Evolutionary conservation across 2,888 invertebrate species (phyloP), one percentile per base, ranked within the genome.

Genomic region (Drosophila falleni): DNA sequence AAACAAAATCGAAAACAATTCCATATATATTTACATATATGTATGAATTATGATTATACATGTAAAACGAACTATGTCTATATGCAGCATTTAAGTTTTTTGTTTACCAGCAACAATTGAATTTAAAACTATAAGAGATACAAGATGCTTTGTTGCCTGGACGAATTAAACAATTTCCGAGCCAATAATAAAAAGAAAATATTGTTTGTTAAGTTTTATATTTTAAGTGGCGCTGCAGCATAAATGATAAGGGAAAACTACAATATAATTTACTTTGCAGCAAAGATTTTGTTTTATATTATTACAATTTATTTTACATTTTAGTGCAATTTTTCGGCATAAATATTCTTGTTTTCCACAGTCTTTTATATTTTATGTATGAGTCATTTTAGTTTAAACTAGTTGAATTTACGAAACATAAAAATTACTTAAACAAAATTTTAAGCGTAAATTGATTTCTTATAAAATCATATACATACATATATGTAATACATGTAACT

Each of bases 201-300:
- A 69, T 78, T 87, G 82, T 81, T 87, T 83, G 83, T 83, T 83
- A 83, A 83, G 83, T 89, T 89, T 83, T 86, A 86, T 77, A 71
- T 74, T 63, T 62, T 87, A 84, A 89, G 74, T 65, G 50, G 42
- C 62, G 63, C 59, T 50, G 61, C 59, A 59, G 65, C 51, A 62
- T 47, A 47, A 47, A 58, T 31, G 15, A 51, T 50, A 42, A 39
- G 33, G 33, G 29, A 55, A 55, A 62, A 71, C 55, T 47, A 64
- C 47, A 53, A 66, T 67, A 61, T 69, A 23, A 61, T 59, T 69
- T 76, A 73, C 76, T 70, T 84, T 78, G 78, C 74, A 78, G 71
- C 71, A 71, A 78, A 68, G 59, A 83, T 74, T 77, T 67, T 74
- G 74, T 77, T 73, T 74, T 67, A 53, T 77, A 64, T 67, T 68